Evolutionary conservation across 2,888 invertebrate species (phyloP).

Genomic region (Hydroisotoma schaefferi): DNA sequence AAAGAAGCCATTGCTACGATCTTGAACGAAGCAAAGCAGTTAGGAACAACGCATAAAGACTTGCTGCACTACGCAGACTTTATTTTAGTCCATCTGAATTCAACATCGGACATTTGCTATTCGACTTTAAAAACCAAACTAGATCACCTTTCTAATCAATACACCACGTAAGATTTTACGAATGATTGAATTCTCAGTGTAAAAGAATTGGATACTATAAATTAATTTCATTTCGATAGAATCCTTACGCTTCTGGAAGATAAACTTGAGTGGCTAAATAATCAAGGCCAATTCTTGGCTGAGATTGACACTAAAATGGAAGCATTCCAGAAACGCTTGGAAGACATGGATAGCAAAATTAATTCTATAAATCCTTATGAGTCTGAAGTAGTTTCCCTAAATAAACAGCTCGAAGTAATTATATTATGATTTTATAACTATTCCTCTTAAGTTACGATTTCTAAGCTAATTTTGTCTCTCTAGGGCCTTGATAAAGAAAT

Average conservation of each 20-base stretch:
- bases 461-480: not conserved
- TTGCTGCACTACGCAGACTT: conserved; percentile 40
- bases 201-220: not conserved
- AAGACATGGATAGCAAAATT: conserved; percentile 64
- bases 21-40: conserved; percentile 42
- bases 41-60: conserved; percentile 42
- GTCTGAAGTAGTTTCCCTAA: conserved; percentile 64
- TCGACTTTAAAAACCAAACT: conserved; percentile 66
- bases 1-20: conserved; percentile 67
- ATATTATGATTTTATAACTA: not conserved
- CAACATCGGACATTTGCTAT: conserved; percentile 48
- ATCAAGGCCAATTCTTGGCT: conserved; percentile 73
- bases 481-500: conserved; percentile 37
- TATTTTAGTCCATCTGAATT: conserved; percentile 44
- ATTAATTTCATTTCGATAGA: conserved; percentile 56
- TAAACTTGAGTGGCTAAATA: conserved; percentile 69
- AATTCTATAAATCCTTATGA: conserved; percentile 73
- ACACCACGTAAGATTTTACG: conserved; percentile 66
- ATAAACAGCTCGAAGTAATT: conserved; percentile 58
- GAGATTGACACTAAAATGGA: conserved; percentile 67
- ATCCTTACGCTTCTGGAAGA: conserved; percentile 74
- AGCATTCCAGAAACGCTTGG: conserved; percentile 65
- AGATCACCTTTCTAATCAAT: conserved; percentile 65
- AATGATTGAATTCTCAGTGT: no score
- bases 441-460: not conserved